phyloP scores from a whole-genome alignment of 2,113 vertebrate genomes.

The Bos javanicus region DNA sequence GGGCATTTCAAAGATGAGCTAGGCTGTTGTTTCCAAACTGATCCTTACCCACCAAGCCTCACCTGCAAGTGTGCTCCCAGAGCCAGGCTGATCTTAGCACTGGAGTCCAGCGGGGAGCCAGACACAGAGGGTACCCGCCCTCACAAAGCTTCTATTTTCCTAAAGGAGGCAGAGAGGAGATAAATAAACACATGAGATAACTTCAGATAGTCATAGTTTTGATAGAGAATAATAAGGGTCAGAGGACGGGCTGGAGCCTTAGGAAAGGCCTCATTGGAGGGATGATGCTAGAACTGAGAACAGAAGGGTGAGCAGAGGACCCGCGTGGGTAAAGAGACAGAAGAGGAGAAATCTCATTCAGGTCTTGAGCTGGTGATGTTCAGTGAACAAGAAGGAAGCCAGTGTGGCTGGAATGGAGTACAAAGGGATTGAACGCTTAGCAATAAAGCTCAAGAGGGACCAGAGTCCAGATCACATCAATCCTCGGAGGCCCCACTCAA shows the following conservation, averaged over 20 bases:
- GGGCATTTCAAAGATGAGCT: not conserved
- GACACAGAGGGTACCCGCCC: no score
- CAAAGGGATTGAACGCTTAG: not conserved
- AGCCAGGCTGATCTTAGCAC: not conserved
- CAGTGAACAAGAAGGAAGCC: not conserved
- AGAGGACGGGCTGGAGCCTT: not conserved
- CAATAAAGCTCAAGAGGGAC: not conserved
- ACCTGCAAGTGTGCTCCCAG: rapidly evolving
- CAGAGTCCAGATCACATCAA: not conserved
- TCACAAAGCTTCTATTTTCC: not conserved
- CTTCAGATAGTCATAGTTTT: not conserved
- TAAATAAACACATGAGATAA: not conserved
- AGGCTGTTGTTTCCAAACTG: not conserved
- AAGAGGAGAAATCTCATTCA: not conserved
- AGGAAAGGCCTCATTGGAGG: not conserved
- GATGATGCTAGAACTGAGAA: not conserved
- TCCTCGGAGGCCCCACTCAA: not conserved
- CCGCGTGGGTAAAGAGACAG: not conserved
- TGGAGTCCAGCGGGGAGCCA: not conserved
- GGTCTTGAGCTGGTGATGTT: not conserved
- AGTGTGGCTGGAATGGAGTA: not conserved
- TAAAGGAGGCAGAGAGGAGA: not conserved
- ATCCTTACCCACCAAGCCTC: not conserved
- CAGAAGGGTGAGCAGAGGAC: not conserved
- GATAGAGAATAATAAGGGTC: not conserved